Conservation (phyloP, 2,888 invertebrate genomes). For the Trilocha varians region DNA sequence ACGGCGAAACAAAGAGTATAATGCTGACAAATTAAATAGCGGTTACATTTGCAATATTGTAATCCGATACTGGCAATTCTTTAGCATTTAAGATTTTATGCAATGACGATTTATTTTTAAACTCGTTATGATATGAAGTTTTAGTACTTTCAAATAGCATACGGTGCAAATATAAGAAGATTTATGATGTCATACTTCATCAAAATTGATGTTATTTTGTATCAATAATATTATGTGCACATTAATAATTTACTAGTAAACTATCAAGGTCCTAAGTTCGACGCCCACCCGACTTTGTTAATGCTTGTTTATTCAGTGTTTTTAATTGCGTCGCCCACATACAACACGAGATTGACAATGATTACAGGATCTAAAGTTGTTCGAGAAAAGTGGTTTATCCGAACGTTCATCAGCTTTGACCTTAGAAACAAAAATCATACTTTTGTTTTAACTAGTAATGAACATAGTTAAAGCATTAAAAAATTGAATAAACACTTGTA, state of each 20-base stretch:
- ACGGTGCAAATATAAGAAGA: no score
- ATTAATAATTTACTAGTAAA: conserved; percentile 2
- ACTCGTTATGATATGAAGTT: no score
- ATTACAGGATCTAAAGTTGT: neutral
- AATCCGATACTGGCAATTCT: conserved; percentile 31
- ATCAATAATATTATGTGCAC: neutral
- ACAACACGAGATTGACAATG: conserved; percentile 2
- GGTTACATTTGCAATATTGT: conserved; percentile 38
- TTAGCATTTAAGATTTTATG: conserved; percentile 35
- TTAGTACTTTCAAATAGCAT: no score
- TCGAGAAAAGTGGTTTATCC: neutral
- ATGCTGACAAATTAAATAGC: conserved; percentile 44
- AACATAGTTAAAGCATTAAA: neutral
- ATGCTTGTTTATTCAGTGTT: conserved; percentile 48
- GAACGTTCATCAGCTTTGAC: no score
- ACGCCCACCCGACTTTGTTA: conserved; percentile 7
- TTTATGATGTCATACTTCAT: no score
- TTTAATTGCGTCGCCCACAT: conserved; percentile 58
- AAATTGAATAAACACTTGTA: conserved; percentile 40
- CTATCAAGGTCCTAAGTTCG: conserved; percentile 13
- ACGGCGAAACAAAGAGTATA: conserved; percentile 59
- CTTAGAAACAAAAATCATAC: no score
- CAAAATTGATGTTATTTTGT: no score
- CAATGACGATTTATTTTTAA: conserved; percentile 19
- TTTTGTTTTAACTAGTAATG: neutral